phyloP scores from a whole-genome alignment of 2,888 invertebrate genomes.

The Cistogaster globosa region DNA sequence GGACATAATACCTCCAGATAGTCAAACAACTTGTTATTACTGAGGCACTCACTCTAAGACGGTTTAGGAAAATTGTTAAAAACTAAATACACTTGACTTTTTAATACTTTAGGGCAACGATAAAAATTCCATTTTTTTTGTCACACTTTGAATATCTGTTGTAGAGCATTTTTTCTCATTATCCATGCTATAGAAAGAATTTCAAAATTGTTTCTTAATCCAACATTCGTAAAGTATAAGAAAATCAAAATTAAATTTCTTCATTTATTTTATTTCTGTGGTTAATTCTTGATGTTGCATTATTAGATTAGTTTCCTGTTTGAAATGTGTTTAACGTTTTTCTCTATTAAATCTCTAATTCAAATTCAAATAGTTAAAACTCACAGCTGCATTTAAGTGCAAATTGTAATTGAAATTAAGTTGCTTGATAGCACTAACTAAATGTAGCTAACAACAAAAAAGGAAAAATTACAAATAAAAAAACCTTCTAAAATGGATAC shows the following conservation, averaged over 20 bases:
- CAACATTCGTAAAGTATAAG: not conserved
- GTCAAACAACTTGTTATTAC: too few relatives aligned
- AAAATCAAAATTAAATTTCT: conserved; percentile 61
- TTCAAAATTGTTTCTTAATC: not conserved
- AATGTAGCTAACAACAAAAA: not conserved
- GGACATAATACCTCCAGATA: too few relatives aligned
- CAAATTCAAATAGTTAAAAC: conserved; percentile 63
- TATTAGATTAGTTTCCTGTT: conserved; percentile 66
- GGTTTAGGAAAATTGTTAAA: too few relatives aligned
- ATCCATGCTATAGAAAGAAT: not conserved
- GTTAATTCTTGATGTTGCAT: conserved; percentile 67
- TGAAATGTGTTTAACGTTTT: conserved; percentile 33
- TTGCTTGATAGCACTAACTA: conserved; percentile 54
- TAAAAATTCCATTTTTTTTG: too few relatives aligned
- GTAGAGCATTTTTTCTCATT: not conserved
- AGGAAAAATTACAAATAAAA: not conserved
- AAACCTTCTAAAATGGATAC: conserved; percentile 28
- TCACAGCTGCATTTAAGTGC: conserved; percentile 70
- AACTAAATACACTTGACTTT: too few relatives aligned
- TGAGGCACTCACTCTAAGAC: too few relatives aligned
- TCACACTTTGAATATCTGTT: not conserved
- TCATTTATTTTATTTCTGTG: conserved; percentile 54
- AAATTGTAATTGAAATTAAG: conserved; percentile 70
- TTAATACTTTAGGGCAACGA: too few relatives aligned
- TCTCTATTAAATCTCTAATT: conserved; percentile 61